A percentile compares a stretch with the other conserved stretches of the same genome.
These are phyloP conservation scores for Omphaloscelis lunosa DNA, from an alignment of 2,888 invertebrate genomes.

Conservation along the genomic window DNA sequence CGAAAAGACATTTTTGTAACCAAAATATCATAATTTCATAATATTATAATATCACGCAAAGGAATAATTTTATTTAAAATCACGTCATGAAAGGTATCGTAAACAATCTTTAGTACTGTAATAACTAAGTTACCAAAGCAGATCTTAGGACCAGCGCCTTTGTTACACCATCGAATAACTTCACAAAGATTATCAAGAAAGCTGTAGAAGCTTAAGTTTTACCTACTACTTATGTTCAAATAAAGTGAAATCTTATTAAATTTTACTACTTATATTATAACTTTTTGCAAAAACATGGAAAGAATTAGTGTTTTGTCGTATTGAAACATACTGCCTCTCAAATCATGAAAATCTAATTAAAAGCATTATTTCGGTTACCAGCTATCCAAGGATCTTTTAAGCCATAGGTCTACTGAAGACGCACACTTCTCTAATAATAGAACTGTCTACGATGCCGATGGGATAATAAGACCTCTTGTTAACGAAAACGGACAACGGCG, in stretches of 20 bases:
- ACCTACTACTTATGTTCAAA: not conserved
- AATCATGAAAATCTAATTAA: slow-evolving; percentile 29
- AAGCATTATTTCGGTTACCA: slow-evolving; percentile 62
- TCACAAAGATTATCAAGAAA: not conserved
- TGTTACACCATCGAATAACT: not conserved
- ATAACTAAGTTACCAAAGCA: not conserved
- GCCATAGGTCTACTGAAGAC: slow-evolving; percentile 39
- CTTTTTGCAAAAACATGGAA: slow-evolving; percentile 40
- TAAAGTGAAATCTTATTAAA: slow-evolving; percentile 68
- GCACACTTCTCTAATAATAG: slow-evolving; percentile 47
- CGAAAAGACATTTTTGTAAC: not conserved
- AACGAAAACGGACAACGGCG: no score
- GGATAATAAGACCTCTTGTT: no score
- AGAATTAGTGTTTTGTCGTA: not conserved
- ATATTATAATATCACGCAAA: not conserved
- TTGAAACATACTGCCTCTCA: slow-evolving; percentile 24
- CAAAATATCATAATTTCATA: not conserved
- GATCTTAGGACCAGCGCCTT: not conserved
- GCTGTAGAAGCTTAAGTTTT: not conserved
- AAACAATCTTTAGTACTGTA: not conserved
- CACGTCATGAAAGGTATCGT: slow-evolving; percentile 24
- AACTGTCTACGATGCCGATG: slow-evolving; percentile 39
- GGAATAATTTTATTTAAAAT: not conserved
- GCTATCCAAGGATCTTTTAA: slow-evolving; percentile 37
- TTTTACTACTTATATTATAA: slow-evolving; percentile 41